Base-by-base conservation (phyloP, 2,113 vertebrate species). In the Tupaia tana region DNA sequence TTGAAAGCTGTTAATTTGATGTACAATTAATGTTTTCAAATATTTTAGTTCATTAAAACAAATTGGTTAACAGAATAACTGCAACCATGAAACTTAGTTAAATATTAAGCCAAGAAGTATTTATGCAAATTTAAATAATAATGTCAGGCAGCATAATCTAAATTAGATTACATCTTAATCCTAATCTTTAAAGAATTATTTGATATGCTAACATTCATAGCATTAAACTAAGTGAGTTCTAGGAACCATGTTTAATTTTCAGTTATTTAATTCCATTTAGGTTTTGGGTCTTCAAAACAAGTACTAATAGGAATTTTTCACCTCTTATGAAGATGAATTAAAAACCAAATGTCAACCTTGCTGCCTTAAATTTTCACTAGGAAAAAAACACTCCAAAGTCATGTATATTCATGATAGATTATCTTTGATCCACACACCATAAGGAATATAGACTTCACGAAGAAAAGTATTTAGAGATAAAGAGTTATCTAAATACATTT, bases 61-160 rank as follows among this genome's bases (percentile, higher is more conserved):
- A 91, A 74, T 29, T 92, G 43, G 34, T 43, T 92, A 96, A 19
- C n/a, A 83, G 29, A 81, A 77, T 81, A 27, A 95, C 9, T 89
- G 52, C 27, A 84, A 78, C 92, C 20, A 75, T 31, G 58, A 90
- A 56, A 70, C 34, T 66, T 12, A 64, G 22, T 34, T 71, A 85
- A 16, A 27, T 77, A 52, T 75, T 73, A 54, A 93, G 19, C 29
- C 13, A 14, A 82, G 7, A 92, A 64, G 63, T 63, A 19, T 59
- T 95, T 81, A 74, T 56, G 90, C 9, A 81, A 67, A 82, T 77
- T 86, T 89, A 75, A 88, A 74, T 43, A 91, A 79, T 74, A 95
- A 89, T 56, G 34, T 18, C 69, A 95, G 58, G 64, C 2, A 89
- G 8, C 73, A 66, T 34, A 86, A 81, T 56, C 66, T 63, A 85